These are phyloP conservation scores for Mamestra brassicae DNA, from an alignment of 2,888 invertebrate genomes.

Conservation along the genomic window DNA sequence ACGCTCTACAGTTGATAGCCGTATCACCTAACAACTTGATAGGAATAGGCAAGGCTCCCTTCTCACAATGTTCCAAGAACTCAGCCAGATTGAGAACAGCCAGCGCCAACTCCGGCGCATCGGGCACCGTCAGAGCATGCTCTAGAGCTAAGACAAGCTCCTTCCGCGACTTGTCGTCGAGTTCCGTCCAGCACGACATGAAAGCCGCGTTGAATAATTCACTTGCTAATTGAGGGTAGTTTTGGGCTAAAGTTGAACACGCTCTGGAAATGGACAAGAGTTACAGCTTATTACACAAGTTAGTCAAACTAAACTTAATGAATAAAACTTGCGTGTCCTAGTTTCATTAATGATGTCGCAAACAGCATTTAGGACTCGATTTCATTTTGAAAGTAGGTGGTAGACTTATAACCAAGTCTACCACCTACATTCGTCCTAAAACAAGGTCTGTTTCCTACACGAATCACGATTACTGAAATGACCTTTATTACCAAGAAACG, in stretches of 20 bases:
- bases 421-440: not conserved
- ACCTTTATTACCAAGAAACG: not conserved
- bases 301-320: not conserved
- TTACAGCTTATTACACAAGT: not conserved
- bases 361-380: no score
- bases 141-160: conserved; percentile 96
- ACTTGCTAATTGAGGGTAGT: conserved; percentile 97
- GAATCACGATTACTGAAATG: not conserved
- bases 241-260: conserved; percentile 97
- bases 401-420: no score
- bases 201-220: conserved; percentile 99
- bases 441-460: not conserved
- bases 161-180: conserved; percentile 95
- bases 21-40: conserved; percentile 96
- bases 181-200: conserved; percentile 99
- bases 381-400: not conserved
- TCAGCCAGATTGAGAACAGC: conserved; percentile 99
- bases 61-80: conserved; percentile 99
- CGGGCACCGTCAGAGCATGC: conserved; percentile 96
- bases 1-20: conserved; percentile 97
- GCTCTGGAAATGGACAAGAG: conserved; percentile 90
- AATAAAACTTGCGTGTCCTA: not conserved
- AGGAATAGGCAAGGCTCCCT: conserved; percentile 97
- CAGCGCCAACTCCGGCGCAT: conserved; percentile 98
- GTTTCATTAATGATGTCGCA: not conserved